These are phyloP conservation scores for Lanistes nyassanus DNA, from an alignment of 1,140 invertebrate species.

Conservation along the genomic window DNA sequence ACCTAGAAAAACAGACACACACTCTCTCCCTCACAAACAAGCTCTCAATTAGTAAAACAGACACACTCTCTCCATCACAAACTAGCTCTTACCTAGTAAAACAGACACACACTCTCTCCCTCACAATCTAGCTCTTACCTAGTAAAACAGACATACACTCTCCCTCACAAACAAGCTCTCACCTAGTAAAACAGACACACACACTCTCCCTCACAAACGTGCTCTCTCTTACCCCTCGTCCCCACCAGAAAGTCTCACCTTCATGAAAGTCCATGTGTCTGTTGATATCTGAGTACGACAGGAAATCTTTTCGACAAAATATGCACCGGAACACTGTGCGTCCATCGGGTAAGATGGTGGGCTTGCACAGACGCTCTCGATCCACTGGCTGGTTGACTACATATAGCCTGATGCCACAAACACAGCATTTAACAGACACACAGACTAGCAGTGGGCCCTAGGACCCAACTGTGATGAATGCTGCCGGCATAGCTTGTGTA, in stretches of 20 bases:
- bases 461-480: too few species aligned
- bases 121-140: background rate
- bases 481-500: too few species aligned
- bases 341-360: slow-evolving; percentile 64
- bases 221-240: too few species aligned
- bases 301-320: slow-evolving; percentile 68
- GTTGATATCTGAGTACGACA: slow-evolving; percentile 68
- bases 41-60: background rate
- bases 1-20: background rate
- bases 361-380: slow-evolving; percentile 61
- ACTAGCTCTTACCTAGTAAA: background rate
- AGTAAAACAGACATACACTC: slow-evolving; percentile 2
- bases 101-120: background rate
- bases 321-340: slow-evolving; percentile 66
- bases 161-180: background rate
- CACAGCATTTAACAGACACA: background rate
- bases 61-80: background rate
- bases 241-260: slow-evolving; percentile 52
- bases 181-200: background rate
- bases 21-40: background rate
- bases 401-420: slow-evolving; percentile 55
- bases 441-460: too few species aligned
- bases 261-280: slow-evolving; percentile 70
- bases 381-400: slow-evolving; percentile 64
- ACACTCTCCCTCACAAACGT: background rate